phyloP scores from a whole-genome alignment of 2,113 vertebrate species.

The Pterocles gutturalis region DNA sequence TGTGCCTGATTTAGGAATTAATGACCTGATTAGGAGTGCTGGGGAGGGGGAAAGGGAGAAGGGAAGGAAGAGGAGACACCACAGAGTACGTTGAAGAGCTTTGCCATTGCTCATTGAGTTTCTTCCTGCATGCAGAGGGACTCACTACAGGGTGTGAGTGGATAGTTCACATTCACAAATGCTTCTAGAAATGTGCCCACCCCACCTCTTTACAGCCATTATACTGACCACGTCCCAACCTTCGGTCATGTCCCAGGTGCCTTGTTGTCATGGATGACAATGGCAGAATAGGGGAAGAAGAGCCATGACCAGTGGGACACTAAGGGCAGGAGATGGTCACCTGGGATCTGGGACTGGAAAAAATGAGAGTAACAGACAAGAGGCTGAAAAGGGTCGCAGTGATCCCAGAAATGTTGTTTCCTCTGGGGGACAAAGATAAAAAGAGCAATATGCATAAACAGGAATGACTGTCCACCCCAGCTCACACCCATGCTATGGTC shows the following conservation, averaged over 20 bases:
- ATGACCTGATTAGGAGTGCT: background rate
- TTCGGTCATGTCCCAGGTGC: background rate
- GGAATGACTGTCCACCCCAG: background rate
- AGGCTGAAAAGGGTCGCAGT: background rate
- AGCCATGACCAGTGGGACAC: background rate
- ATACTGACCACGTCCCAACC: background rate
- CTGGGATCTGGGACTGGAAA: background rate
- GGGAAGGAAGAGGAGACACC: background rate
- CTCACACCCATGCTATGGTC: background rate
- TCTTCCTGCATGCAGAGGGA: background rate
- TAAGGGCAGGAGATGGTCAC: background rate
- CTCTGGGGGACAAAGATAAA: background rate
- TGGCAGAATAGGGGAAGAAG: background rate
- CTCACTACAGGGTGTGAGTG: background rate
- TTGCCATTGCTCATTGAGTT: background rate
- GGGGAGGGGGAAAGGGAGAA: background rate
- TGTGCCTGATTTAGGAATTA: slow-evolving; percentile 42
- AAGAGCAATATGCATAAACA: background rate
- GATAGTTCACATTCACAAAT: background rate
- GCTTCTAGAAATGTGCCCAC: background rate
- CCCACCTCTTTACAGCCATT: background rate
- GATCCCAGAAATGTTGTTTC: background rate
- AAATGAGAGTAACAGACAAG: background rate
- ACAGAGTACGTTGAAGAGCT: background rate
- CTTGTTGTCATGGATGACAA: background rate